Conservation (phyloP, 2,113 vertebrate species). For the Herpetotheres cachinnans region DNA sequence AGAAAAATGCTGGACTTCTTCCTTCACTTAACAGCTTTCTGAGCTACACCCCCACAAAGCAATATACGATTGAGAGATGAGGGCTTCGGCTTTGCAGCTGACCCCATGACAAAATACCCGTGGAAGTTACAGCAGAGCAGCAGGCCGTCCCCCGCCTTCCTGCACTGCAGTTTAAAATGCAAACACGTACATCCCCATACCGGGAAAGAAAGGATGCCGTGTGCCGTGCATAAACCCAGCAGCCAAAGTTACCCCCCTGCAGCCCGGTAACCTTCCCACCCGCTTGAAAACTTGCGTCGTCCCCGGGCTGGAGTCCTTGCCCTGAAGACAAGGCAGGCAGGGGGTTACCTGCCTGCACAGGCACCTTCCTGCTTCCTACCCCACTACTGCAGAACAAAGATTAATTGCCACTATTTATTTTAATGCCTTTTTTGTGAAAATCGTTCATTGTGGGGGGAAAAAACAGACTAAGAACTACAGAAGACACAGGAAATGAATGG, state of each 20-base stretch:
- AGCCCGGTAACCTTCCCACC: not conserved
- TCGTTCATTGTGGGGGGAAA: fast-evolving
- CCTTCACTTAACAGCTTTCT: not conserved
- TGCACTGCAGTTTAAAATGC: not conserved
- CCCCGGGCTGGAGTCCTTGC: not conserved
- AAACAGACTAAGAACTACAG: not conserved
- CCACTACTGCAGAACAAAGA: not conserved
- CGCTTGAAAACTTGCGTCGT: fast-evolving
- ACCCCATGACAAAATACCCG: fast-evolving
- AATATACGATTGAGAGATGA: not conserved
- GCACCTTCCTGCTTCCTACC: not conserved
- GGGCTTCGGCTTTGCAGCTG: not conserved
- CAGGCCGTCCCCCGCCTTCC: not conserved
- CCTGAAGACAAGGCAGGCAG: not conserved
- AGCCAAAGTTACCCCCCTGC: not conserved
- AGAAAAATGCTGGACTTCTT: not conserved
- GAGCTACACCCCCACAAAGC: not conserved
- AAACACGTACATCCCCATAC: not conserved
- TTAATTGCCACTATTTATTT: not conserved
- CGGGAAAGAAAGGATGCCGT: not conserved
- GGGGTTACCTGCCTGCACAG: fast-evolving
- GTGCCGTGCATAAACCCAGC: not conserved
- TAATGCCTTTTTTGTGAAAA: not conserved
- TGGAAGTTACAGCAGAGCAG: not conserved
- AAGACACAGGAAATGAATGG: not conserved